These are phyloP conservation scores for Pteria penguin DNA, from an alignment of 2,888 invertebrate genomes.

Conservation along the genomic window DNA sequence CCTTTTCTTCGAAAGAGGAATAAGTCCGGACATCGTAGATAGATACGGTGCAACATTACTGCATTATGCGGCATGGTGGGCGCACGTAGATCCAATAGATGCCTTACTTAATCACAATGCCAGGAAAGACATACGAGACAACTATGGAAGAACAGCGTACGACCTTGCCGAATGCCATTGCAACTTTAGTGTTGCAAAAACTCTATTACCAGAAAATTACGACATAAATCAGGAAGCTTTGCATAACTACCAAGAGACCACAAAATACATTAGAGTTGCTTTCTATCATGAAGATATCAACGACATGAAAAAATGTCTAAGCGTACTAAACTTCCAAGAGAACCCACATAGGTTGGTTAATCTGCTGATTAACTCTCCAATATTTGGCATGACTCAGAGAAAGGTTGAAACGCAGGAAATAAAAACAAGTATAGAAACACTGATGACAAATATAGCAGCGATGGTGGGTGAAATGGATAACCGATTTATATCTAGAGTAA, in stretches of 20 bases:
- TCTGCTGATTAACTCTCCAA: constrained; percentile 15
- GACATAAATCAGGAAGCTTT: background rate
- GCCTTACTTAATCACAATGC: constrained; percentile 16
- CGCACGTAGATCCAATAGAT: constrained; percentile 2
- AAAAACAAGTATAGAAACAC: constrained; percentile 1
- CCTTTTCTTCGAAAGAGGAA: constrained; percentile 20
- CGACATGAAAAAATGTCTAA: constrained; percentile 22
- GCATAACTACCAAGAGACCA: background rate
- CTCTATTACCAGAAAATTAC: constrained; percentile 1
- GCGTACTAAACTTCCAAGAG: constrained; percentile 8
- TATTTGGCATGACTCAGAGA: constrained; percentile 26
- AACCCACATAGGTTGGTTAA: constrained; percentile 18
- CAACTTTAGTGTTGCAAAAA: constrained; percentile 7
- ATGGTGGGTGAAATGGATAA: constrained; percentile 18
- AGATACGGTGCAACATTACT: constrained; percentile 34
- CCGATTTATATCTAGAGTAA: constrained; percentile 27
- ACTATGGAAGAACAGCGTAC: constrained; percentile 25
- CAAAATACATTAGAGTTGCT: constrained; percentile 4
- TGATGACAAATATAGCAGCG: constrained; percentile 34
- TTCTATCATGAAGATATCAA: constrained; percentile 26
- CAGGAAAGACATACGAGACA: constrained; percentile 1
- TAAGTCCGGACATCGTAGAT: constrained; percentile 20
- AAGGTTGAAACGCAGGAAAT: constrained; percentile 23
- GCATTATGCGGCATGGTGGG: constrained; percentile 42
- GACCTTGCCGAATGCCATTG: constrained; percentile 38